Evolutionary conservation across 2,888 invertebrate genomes (phyloP).

Genomic region (Hyposoter didymator): DNA sequence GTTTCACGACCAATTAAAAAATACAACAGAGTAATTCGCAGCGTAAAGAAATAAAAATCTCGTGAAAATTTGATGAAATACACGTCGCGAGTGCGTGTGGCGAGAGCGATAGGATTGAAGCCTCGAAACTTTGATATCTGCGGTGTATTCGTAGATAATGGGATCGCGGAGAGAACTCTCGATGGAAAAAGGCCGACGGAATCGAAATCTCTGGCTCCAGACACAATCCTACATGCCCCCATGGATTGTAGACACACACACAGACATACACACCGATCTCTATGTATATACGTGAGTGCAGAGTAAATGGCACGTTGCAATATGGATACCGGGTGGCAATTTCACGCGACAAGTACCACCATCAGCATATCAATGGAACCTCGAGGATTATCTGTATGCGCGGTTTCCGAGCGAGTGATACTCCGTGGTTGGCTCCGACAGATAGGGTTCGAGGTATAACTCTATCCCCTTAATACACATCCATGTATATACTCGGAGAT

Average conservation of each 20-base stretch:
- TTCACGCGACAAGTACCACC: slow-evolving; percentile 84
- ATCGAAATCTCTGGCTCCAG: slow-evolving; percentile 55
- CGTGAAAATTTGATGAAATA: not conserved
- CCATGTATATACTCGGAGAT: not conserved
- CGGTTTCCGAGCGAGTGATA: slow-evolving; percentile 77
- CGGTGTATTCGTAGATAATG: slow-evolving; percentile 35
- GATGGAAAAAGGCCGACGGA: slow-evolving; percentile 66
- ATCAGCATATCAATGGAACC: slow-evolving; percentile 84
- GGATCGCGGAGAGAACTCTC: slow-evolving; percentile 64
- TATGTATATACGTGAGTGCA: not conserved
- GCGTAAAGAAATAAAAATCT: not conserved
- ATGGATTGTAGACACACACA: not conserved
- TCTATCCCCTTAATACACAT: slow-evolving; percentile 23
- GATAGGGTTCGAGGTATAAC: slow-evolving; percentile 80
- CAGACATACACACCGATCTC: not conserved
- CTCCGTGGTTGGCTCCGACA: slow-evolving; percentile 82
- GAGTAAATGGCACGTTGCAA: slow-evolving; percentile 70
- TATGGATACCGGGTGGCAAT: slow-evolving; percentile 83
- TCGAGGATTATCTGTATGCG: slow-evolving; percentile 81
- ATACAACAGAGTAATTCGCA: not conserved
- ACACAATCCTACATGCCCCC: slow-evolving; percentile 32
- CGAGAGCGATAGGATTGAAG: slow-evolving; percentile 78
- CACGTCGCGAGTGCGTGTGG: slow-evolving; percentile 67
- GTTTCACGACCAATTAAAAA: not conserved
- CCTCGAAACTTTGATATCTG: slow-evolving; percentile 26